Conservation (phyloP, 1,140 invertebrate species). For the Listronotus bonariensis region DNA sequence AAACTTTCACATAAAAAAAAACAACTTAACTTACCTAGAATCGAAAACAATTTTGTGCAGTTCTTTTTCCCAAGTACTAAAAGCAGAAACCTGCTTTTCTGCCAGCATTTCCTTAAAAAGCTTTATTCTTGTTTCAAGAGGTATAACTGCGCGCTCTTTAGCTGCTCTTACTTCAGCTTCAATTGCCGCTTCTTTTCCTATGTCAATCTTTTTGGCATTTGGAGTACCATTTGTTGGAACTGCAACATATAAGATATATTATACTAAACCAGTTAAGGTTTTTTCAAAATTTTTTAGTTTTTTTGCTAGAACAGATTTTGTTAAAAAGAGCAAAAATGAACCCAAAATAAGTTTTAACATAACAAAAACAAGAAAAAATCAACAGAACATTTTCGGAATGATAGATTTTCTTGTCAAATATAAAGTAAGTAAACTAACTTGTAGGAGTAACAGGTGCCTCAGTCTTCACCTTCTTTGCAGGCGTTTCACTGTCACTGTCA, state of each 20-base stretch:
- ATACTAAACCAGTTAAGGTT: background rate
- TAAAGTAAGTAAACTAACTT: too few relatives aligned
- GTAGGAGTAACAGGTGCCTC: conserved; percentile 28
- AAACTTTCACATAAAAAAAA: too few relatives aligned
- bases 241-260: background rate
- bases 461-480: conserved; percentile 67
- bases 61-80: conserved; percentile 99
- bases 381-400: too few relatives aligned
- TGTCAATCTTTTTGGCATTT: conserved; percentile 63
- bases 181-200: conserved; percentile 89
- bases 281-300: background rate
- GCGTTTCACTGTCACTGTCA: conserved; percentile 63
- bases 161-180: conserved; percentile 96
- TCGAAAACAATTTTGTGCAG: conserved; percentile 99
- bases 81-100: conserved; percentile 97
- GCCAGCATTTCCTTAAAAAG: conserved; percentile 95
- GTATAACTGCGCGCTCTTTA: conserved; percentile 90
- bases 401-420: too few relatives aligned
- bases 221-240: conserved; percentile 24
- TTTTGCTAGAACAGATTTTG: too few relatives aligned
- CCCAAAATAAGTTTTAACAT: too few relatives aligned
- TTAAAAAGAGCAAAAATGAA: too few relatives aligned
- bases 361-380: too few relatives aligned
- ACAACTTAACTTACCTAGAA: conserved; percentile 55
- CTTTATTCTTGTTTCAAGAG: conserved; percentile 91